A percentile compares a stretch with the other conserved stretches of the same genome.
Evolutionary conservation across 1,140 invertebrate genomes (phyloP).

Genomic region (Cyclina sinensis): DNA sequence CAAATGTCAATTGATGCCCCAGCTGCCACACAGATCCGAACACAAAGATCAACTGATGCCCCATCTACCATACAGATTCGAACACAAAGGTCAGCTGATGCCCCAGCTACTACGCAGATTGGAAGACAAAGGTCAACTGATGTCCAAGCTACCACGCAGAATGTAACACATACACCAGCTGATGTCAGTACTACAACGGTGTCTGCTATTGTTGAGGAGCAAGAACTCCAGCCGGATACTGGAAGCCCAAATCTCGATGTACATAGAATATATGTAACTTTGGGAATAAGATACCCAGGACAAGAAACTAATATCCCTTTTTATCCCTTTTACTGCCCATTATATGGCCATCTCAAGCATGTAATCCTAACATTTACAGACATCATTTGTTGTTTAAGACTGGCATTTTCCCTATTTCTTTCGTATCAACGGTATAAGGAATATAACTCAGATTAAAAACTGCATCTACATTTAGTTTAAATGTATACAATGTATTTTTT

Average conservation of each 20-base stretch:
- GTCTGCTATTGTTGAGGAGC: constrained; percentile 6
- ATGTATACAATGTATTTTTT: constrained; percentile 35
- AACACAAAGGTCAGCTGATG: no score
- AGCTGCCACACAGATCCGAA: constrained; percentile 11
- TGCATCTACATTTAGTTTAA: constrained; percentile 24
- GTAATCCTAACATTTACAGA: constrained; percentile 29
- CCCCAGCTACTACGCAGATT: constrained; percentile 15
- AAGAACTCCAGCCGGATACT: constrained; percentile 24
- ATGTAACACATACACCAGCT: constrained; percentile 3
- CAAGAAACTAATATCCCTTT: constrained; percentile 23
- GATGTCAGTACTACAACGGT: constrained; percentile 28
- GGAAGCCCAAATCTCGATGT: constrained; percentile 25
- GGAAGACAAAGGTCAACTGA: constrained; percentile 20
- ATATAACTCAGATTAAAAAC: constrained; percentile 10
- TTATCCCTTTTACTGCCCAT: constrained; percentile 15
- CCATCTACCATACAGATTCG: neutral
- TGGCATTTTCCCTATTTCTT: constrained; percentile 21
- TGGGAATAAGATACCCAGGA: constrained; percentile 32
- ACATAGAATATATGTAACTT: constrained; percentile 20
- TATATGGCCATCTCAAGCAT: constrained; percentile 28
- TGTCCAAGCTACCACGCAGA: no score
- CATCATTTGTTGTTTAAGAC: constrained; percentile 24
- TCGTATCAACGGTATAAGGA: constrained; percentile 17
- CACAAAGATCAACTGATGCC: constrained; percentile 32
- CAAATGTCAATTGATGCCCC: constrained; percentile 24